A percentile compares a stretch with the other conserved stretches of the same genome.
These are phyloP conservation scores for Caradrina clavipalpis DNA, from an alignment of 2,888 invertebrate species.

Conservation along the genomic window DNA sequence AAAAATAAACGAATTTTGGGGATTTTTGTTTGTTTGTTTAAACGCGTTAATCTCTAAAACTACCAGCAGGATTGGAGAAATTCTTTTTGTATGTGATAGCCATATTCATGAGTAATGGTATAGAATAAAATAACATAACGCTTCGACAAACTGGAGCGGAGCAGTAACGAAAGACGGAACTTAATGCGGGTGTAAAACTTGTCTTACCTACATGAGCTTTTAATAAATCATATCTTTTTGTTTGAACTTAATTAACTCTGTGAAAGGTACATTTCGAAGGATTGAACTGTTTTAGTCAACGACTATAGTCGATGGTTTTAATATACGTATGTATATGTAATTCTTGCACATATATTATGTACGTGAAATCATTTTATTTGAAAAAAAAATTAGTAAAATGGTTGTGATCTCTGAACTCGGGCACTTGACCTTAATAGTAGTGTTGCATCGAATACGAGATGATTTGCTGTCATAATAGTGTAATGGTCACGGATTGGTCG, in stretches of 20 bases:
- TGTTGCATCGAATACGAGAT: constrained; percentile 38
- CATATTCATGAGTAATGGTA: too few relatives aligned
- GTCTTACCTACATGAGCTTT: constrained; percentile 30
- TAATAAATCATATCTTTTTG: constrained; percentile 37
- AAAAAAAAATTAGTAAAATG: constrained; percentile 34
- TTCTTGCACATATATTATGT: constrained; percentile 13
- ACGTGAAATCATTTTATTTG: constrained; percentile 13
- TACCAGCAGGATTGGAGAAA: too few relatives aligned
- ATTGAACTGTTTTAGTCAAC: constrained; percentile 10
- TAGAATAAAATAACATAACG: too few relatives aligned
- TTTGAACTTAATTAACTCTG: constrained; percentile 17
- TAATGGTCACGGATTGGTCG: background rate
- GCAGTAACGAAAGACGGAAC: too few relatives aligned
- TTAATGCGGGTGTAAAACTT: constrained; percentile 14
- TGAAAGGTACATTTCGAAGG: constrained; percentile 30
- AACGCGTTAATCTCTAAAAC: too few relatives aligned
- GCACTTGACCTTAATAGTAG: constrained; percentile 51
- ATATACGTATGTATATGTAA: background rate
- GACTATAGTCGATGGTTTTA: too few relatives aligned
- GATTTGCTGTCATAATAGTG: constrained; percentile 28
- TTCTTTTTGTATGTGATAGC: too few relatives aligned
- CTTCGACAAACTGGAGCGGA: too few relatives aligned
- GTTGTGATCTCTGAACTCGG: constrained; percentile 51
- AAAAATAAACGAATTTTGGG: background rate
- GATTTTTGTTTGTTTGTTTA: too few relatives aligned